A percentile compares a stretch with the other conserved stretches of the same genome.
These are phyloP conservation scores for Terebella lapidaria DNA, from an alignment of 2,888 invertebrate genomes.

Conservation along the genomic window DNA sequence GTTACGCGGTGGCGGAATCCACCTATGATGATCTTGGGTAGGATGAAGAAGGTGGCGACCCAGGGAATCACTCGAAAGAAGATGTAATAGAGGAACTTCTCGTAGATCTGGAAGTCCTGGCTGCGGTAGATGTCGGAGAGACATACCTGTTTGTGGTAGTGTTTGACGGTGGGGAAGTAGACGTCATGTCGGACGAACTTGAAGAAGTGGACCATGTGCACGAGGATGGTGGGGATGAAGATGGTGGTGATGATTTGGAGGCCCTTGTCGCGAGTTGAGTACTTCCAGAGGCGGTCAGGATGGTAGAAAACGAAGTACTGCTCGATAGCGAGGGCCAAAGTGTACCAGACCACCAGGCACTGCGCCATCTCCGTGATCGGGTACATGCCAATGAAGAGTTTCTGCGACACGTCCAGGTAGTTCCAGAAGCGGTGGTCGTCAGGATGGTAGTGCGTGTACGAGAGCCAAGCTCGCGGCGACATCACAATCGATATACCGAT, in stretches of 20 bases:
- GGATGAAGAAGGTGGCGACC: background rate
- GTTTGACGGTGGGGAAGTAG: background rate
- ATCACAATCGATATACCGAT: background rate
- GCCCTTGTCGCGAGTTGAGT: slow-evolving; percentile 1
- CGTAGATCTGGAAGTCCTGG: slow-evolving; percentile 7
- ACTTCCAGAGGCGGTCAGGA: background rate
- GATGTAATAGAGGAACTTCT: slow-evolving; percentile 9
- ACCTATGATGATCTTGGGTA: background rate
- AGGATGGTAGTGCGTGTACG: background rate
- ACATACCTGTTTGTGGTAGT: slow-evolving; percentile 4
- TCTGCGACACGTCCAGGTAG: background rate
- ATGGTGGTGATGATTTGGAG: slow-evolving; percentile 5
- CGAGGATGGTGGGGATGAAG: slow-evolving; percentile 6
- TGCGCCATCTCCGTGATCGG: slow-evolving; percentile 3
- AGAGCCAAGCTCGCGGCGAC: background rate
- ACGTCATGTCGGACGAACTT: slow-evolving; percentile 7
- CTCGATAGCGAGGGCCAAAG: background rate
- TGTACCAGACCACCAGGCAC: slow-evolving; percentile 4
- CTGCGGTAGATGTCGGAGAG: slow-evolving; percentile 10
- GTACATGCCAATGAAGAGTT: background rate
- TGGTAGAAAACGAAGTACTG: background rate
- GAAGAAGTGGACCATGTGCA: slow-evolving; percentile 11
- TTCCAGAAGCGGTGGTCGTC: background rate
- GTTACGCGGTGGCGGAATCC: background rate
- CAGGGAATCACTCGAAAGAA: slow-evolving; percentile 4